A percentile compares a stretch with the other conserved stretches of the same genome.
Conservation (phyloP, 2,888 invertebrate species). For the Cepaea hortensis region DNA sequence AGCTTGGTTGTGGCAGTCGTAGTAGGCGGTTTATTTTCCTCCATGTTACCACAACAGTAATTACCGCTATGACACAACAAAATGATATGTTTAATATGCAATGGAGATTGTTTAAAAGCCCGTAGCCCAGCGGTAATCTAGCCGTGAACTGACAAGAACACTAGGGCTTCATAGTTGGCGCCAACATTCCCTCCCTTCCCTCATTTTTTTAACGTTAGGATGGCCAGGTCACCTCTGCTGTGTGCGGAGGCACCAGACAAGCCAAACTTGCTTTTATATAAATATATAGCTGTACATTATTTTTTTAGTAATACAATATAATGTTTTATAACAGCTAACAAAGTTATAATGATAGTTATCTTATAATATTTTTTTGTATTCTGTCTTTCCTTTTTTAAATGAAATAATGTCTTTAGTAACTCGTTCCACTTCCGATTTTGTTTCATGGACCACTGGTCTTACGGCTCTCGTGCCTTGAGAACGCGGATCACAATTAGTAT, state of each 20-base stretch:
- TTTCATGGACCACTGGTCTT: background rate
- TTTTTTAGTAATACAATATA: too few relatives aligned
- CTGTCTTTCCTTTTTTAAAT: background rate
- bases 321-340: too few relatives aligned
- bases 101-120: background rate
- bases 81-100: too few relatives aligned
- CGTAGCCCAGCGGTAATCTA: background rate
- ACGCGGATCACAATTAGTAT: too few relatives aligned
- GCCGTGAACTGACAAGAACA: background rate
- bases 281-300: too few relatives aligned
- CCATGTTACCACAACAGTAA: slow-evolving; percentile 22
- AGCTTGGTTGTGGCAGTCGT: slow-evolving; percentile 50
- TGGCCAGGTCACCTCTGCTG: background rate
- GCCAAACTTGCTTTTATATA: background rate
- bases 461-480: too few relatives aligned
- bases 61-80: too few relatives aligned
- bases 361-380: background rate
- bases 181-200: background rate
- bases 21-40: slow-evolving; percentile 48
- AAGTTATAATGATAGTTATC: too few relatives aligned
- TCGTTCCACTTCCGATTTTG: background rate
- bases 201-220: background rate
- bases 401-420: background rate
- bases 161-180: slow-evolving; percentile 22
- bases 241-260: background rate